Conservation (phyloP, 1,140 invertebrate species). For the Tetranychus urticae region DNA sequence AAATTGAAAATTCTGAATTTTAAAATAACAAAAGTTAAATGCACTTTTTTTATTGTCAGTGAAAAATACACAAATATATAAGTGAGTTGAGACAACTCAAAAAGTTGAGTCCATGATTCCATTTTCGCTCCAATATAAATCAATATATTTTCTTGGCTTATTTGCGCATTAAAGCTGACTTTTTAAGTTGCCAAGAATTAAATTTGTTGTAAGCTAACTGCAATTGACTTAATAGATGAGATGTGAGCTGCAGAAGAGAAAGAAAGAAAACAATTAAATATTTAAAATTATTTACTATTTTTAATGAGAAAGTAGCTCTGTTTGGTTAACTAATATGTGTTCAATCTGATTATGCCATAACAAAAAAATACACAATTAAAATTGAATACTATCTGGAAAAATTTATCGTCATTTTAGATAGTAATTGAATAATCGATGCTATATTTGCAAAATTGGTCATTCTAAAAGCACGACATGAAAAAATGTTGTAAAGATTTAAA, state of each 20-base stretch:
- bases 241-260: conserved; percentile 35
- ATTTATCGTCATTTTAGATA: too few species aligned
- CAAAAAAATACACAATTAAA: not conserved
- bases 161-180: not conserved
- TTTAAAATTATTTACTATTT: not conserved
- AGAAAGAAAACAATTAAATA: not conserved
- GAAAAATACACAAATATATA: not conserved
- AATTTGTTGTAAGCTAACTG: conserved; percentile 57
- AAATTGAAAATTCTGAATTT: not conserved
- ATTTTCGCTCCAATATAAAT: too few species aligned
- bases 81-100: not conserved
- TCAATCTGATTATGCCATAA: not conserved
- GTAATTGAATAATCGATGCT: too few species aligned
- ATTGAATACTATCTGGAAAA: not conserved
- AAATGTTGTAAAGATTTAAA: too few species aligned
- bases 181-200: conserved; percentile 40
- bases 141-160: not conserved
- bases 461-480: too few species aligned
- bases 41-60: not conserved
- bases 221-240: conserved; percentile 57
- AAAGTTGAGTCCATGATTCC: not conserved
- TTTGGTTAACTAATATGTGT: too few species aligned
- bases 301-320: not conserved
- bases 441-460: too few species aligned
- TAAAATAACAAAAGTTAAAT: not conserved